Evolutionary conservation across 2,888 invertebrate species (phyloP).

Genomic region (Callinectes sapidus): DNA sequence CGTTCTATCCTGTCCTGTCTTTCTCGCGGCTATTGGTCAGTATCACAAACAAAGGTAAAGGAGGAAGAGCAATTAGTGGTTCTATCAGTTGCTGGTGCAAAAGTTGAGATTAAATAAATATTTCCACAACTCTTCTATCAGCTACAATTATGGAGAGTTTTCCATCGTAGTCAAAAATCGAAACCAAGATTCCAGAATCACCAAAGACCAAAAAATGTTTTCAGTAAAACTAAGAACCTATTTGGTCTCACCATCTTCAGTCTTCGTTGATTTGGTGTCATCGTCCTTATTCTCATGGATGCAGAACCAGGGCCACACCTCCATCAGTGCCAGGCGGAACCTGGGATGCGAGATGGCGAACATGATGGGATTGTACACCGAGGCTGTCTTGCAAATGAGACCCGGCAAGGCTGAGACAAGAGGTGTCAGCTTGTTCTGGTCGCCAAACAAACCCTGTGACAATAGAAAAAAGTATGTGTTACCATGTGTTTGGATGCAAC

Average conservation of each 20-base stretch:
- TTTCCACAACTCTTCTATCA: too few relatives aligned
- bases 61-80: too few relatives aligned
- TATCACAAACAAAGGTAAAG: too few relatives aligned
- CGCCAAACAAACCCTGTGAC: conserved; percentile 65
- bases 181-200: too few relatives aligned
- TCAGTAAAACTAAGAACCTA: too few relatives aligned
- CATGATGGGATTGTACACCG: conserved; percentile 75
- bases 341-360: conserved; percentile 74
- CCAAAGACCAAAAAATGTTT: too few relatives aligned
- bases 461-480: background rate
- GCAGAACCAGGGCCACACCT: conserved; percentile 63
- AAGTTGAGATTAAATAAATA: too few relatives aligned
- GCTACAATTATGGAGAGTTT: too few relatives aligned
- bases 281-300: conserved; percentile 58
- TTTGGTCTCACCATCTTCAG: conserved; percentile 10
- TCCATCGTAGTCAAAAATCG: too few relatives aligned
- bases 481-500: background rate
- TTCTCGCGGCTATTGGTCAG: too few relatives aligned
- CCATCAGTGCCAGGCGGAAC: conserved; percentile 69
- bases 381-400: conserved; percentile 76
- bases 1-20: too few relatives aligned
- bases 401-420: conserved; percentile 74
- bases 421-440: conserved; percentile 63
- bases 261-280: conserved; percentile 39
- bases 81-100: too few relatives aligned